Evolutionary conservation across 92 coral and sea anemone species (phyloP), one percentile per base, ranked within the genome.

Genomic region (Bergia sp.): DNA sequence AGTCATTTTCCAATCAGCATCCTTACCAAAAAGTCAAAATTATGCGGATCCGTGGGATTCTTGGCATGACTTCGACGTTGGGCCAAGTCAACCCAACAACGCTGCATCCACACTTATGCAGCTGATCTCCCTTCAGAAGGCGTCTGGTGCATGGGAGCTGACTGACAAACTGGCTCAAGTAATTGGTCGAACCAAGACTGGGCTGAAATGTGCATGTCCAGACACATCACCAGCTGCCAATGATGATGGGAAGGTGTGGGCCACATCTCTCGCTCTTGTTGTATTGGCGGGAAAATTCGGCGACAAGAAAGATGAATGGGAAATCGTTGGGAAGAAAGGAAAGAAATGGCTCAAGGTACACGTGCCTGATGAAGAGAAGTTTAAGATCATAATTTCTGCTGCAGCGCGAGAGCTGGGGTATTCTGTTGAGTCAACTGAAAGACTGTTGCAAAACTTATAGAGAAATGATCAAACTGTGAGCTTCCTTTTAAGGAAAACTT

Each of bases 221-320:
- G 67, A 29, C 45, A 37, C 42, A 1, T 23, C 13, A 50, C 47
- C 1, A 37, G n/a, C 23, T 57, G 23, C 67, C 57, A 36, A 72
- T 69, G 44, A 57, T 39, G 40, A 76, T 2, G 82, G 67, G 49
- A 38, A 75, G 40, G 18, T 76, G 9, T 86, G 89, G 88, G 88
- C 88, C 50, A 85, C 88, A 12, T 47, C 57, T 18, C 88, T 85
- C 20, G 79, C 76, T 7, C 88, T 85, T 64, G 88, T 85, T 20
- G 39, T 39, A 61, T 73, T 85, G 79, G 77, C 81, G 74, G 88
- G 80, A 64, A 85, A 85, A 43, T 69, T 38, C 39, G 64, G 18
- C 7, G 65, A 41, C 29, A 41, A 47, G 80, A 85, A 85, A 85
- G 88, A 85, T 85, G 88, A 85, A 73, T 85, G 88, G 88, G 88